Evolutionary conservation across 2,888 invertebrate species (phyloP).

Genomic region (Zaprionus lineosus): DNA sequence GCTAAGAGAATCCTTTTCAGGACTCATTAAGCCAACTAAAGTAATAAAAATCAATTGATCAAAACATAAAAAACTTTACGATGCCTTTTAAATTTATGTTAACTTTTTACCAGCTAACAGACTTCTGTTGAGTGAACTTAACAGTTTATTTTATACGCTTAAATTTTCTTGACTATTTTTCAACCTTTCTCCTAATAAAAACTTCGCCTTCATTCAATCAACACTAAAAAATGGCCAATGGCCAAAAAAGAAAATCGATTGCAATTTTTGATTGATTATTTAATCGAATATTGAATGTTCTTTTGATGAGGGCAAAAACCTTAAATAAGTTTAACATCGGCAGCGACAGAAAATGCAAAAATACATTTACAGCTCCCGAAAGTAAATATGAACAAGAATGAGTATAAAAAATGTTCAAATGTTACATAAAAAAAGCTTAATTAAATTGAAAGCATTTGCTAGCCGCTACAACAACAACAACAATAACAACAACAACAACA

Average conservation of each 20-base stretch:
- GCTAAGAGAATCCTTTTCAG: too few species aligned
- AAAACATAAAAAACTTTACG: too few species aligned
- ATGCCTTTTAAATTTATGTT: too few species aligned
- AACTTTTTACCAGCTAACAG: too few species aligned
- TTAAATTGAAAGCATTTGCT: constrained; percentile 70
- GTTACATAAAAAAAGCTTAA: constrained; percentile 56
- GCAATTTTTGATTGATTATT: constrained; percentile 52
- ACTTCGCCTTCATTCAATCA: neutral
- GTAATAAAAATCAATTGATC: too few species aligned
- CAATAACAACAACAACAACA: constrained; percentile 10
- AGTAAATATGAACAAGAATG: constrained; percentile 4
- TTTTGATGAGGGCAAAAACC: too few species aligned
- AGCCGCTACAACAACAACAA: constrained; percentile 22
- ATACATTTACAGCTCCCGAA: constrained; percentile 25
- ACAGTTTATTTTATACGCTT: too few species aligned
- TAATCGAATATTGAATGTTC: too few species aligned
- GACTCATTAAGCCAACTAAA: too few species aligned
- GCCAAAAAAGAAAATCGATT: constrained; percentile 2
- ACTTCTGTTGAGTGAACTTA: too few species aligned
- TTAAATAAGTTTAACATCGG: constrained; percentile 42
- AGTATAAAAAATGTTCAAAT: constrained; percentile 18
- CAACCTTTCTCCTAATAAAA: too few species aligned
- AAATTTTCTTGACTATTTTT: too few species aligned
- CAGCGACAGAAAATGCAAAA: constrained; percentile 21
- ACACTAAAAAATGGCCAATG: neutral